Evolutionary conservation across 2,888 invertebrate species (phyloP).

Genomic region (Spicauda simplicius): DNA sequence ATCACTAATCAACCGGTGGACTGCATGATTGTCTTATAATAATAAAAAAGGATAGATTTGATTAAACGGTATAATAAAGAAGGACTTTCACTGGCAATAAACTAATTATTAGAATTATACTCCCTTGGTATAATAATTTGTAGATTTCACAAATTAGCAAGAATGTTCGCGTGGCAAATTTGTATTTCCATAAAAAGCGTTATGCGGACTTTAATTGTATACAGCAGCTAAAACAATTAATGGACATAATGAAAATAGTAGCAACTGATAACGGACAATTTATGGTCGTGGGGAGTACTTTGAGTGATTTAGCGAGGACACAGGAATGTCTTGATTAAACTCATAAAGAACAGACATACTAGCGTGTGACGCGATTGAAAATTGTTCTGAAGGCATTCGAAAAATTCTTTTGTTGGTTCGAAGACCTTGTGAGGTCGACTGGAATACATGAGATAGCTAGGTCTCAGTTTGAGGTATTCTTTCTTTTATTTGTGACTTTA

Average conservation of each 20-base stretch:
- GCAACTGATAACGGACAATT: conserved; percentile 28
- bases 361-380: conserved; percentile 47
- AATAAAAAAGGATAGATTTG: too few species aligned
- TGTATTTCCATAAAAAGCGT: neutral
- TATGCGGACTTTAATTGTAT: conserved; percentile 14
- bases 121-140: too few species aligned
- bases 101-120: too few species aligned
- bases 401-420: conserved; percentile 26
- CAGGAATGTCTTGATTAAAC: conserved; percentile 62
- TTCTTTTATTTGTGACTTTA: neutral
- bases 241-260: conserved; percentile 28
- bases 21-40: too few species aligned
- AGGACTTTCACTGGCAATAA: too few species aligned
- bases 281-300: conserved; percentile 27
- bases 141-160: too few species aligned
- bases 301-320: conserved; percentile 50
- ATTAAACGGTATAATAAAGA: too few species aligned
- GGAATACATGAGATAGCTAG: neutral
- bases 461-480: neutral
- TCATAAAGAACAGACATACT: conserved; percentile 53
- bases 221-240: conserved; percentile 26
- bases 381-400: conserved; percentile 35
- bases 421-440: neutral
- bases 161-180: neutral
- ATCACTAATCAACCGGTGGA: too few species aligned